Evolutionary conservation across 2,888 invertebrate genomes (phyloP).

Genomic region (Myathropa florea): DNA sequence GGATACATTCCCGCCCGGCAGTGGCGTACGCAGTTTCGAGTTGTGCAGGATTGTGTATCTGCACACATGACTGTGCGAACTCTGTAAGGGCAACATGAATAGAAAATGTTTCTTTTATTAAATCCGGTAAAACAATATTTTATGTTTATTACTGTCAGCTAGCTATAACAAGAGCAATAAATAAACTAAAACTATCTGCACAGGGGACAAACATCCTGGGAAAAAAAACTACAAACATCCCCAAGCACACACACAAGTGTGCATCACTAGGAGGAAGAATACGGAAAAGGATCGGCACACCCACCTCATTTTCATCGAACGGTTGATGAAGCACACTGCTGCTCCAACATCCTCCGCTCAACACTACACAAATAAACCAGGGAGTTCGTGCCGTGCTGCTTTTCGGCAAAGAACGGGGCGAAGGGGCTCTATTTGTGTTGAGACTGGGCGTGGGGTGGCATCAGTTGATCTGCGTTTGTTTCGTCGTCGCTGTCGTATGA

Average conservation of each 20-base stretch:
- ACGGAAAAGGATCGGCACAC: not conserved
- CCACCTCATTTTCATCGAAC: not conserved
- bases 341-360: not conserved
- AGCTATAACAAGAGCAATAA: slow-evolving; percentile 27
- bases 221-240: not conserved
- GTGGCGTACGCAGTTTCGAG: not conserved
- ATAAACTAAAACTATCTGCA: slow-evolving; percentile 24
- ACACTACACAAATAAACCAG: not conserved
- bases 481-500: not conserved
- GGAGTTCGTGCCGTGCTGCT: not conserved
- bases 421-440: not conserved
- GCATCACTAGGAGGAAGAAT: not conserved
- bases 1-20: no score
- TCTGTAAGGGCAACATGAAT: not conserved
- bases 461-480: not conserved
- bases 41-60: not conserved
- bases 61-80: not conserved
- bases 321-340: not conserved
- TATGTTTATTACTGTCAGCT: slow-evolving; percentile 22
- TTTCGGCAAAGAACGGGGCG: not conserved
- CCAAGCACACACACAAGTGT: not conserved
- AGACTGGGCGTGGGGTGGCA: not conserved
- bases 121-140: slow-evolving; percentile 13
- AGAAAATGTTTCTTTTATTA: not conserved
- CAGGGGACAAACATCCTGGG: slow-evolving; percentile 17